These are phyloP conservation scores for Rhegmatorhina hoffmannsi DNA, from an alignment of 2,113 vertebrate species.

Conservation along the genomic window DNA sequence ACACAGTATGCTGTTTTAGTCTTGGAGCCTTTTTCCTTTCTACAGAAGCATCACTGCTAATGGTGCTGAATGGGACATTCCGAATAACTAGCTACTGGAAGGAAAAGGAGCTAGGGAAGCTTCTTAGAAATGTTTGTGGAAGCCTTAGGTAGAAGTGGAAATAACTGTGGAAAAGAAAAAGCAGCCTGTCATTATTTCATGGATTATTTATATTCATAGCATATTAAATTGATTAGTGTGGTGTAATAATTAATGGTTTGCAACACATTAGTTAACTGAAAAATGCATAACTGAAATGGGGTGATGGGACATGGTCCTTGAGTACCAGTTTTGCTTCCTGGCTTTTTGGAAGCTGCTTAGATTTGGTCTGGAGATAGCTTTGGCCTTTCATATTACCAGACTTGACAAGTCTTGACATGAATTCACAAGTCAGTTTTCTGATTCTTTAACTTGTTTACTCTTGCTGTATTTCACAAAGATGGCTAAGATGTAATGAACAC, in stretches of 20 bases:
- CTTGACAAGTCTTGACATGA: not conserved
- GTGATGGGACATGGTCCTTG: not conserved
- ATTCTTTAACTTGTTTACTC: not conserved
- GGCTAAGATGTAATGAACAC: not conserved
- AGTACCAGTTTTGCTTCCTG: not conserved
- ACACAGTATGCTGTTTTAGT: not conserved
- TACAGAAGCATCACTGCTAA: not conserved
- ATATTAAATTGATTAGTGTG: not conserved
- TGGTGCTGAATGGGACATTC: too few species aligned
- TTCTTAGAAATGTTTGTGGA: not conserved
- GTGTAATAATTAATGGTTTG: not conserved
- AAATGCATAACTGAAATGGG: fast-evolving
- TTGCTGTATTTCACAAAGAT: not conserved
- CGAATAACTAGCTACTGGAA: not conserved
- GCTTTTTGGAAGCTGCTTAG: not conserved
- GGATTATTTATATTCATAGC: not conserved
- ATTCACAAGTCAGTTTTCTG: not conserved
- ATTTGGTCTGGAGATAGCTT: not conserved
- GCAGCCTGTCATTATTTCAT: not conserved
- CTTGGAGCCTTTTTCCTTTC: not conserved
- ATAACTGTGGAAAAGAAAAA: not conserved
- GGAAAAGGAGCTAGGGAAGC: not conserved
- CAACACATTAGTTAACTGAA: fast-evolving
- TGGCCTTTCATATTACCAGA: fast-evolving
- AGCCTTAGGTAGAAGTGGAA: not conserved